These are phyloP conservation scores for Synergus laeviventris DNA, from an alignment of 2,888 invertebrate species.

Conservation along the genomic window DNA sequence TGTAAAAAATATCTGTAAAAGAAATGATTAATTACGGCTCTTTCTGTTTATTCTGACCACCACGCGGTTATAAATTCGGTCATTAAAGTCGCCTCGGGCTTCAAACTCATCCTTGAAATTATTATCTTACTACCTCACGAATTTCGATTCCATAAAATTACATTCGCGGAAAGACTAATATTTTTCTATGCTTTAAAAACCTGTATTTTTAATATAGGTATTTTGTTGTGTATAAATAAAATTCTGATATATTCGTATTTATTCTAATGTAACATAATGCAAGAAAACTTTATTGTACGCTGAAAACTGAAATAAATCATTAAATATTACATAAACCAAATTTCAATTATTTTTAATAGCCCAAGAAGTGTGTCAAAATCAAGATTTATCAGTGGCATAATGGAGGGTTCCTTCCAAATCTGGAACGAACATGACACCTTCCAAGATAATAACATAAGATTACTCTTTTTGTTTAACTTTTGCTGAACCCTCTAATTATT, in stretches of 20 bases:
- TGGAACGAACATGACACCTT: neutral
- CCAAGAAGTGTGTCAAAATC: slow-evolving; percentile 8
- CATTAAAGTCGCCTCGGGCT: neutral
- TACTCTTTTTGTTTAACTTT: neutral
- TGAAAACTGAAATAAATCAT: neutral
- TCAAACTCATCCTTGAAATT: neutral
- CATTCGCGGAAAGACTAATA: neutral
- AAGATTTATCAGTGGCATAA: neutral
- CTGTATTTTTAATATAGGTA: neutral
- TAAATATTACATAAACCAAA: neutral
- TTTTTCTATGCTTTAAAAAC: neutral
- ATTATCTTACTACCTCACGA: neutral
- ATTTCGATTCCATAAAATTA: neutral
- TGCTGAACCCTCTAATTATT: neutral
- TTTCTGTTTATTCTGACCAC: neutral
- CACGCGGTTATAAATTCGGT: neutral
- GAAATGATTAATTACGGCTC: neutral
- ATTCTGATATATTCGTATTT: neutral
- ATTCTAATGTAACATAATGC: neutral
- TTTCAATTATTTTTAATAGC: neutral
- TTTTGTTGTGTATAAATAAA: neutral
- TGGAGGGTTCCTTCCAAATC: neutral
- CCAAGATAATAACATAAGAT: neutral
- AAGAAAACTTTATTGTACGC: neutral
- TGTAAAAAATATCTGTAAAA: neutral